phyloP scores from a whole-genome alignment of 2,888 invertebrate genomes.

The Diloba caeruleocephala region DNA sequence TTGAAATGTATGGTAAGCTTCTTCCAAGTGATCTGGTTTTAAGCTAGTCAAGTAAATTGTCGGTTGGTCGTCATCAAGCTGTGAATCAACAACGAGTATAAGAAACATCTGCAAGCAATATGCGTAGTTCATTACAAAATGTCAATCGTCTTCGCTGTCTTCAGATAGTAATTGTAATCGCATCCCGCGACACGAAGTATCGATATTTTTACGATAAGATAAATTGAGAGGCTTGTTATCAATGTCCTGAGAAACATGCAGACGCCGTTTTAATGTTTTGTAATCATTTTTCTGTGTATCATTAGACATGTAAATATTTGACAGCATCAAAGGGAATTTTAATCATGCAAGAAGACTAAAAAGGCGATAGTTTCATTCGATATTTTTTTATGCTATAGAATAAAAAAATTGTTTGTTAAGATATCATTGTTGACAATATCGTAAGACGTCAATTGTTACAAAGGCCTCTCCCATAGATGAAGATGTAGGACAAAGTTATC shows the following conservation, averaged over 20 bases:
- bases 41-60: neutral
- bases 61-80: no score
- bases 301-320: neutral
- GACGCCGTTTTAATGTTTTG: conserved; percentile 21
- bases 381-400: no score
- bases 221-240: conserved; percentile 42
- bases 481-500: no score
- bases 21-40: conserved; percentile 2
- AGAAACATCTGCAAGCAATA: conserved; percentile 10
- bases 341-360: neutral
- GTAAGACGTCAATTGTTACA: no score
- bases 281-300: conserved; percentile 14
- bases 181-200: conserved; percentile 23
- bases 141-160: conserved; percentile 21
- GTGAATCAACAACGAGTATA: neutral
- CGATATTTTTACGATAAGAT: conserved; percentile 36
- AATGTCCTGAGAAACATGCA: neutral
- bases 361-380: no score
- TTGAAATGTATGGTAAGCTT: neutral
- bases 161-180: conserved; percentile 38
- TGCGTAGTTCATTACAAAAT: conserved; percentile 35
- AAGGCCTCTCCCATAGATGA: no score
- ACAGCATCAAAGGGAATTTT: neutral
- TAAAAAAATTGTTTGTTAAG: no score
- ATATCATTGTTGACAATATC: no score